phyloP scores from a whole-genome alignment of 2,888 invertebrate species.

The Pterostichus madidus region DNA sequence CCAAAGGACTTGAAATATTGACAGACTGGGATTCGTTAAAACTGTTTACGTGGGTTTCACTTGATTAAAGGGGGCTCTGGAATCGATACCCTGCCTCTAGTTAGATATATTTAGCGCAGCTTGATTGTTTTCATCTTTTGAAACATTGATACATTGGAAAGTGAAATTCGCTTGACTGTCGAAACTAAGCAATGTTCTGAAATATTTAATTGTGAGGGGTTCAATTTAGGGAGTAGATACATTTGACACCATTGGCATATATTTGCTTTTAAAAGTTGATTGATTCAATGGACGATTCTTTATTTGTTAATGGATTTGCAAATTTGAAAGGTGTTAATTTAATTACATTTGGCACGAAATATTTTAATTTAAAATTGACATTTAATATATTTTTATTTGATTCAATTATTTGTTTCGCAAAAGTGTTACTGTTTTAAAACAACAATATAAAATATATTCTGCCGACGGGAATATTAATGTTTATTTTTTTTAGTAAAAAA shows the following conservation, averaged over 20 bases:
- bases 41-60: constrained; percentile 52
- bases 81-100: constrained; percentile 35
- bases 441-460: no score
- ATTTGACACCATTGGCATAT: neutral
- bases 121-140: constrained; percentile 36
- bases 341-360: no score
- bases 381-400: no score
- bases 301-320: no score
- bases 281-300: no score
- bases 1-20: constrained; percentile 52
- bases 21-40: constrained; percentile 55
- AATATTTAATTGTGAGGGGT: neutral
- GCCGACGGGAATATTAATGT: no score
- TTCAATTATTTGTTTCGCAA: no score
- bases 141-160: constrained; percentile 30
- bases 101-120: constrained; percentile 39
- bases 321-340: no score
- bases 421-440: no score
- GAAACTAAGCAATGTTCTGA: neutral
- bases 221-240: neutral
- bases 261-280: no score
- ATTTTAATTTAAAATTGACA: no score
- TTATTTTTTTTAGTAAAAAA: no score
- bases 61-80: constrained; percentile 37
- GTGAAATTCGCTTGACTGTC: neutral